phyloP scores from a whole-genome alignment of 2,797 vertebrate genomes.

The Hyperoplus lanceolatus region DNA sequence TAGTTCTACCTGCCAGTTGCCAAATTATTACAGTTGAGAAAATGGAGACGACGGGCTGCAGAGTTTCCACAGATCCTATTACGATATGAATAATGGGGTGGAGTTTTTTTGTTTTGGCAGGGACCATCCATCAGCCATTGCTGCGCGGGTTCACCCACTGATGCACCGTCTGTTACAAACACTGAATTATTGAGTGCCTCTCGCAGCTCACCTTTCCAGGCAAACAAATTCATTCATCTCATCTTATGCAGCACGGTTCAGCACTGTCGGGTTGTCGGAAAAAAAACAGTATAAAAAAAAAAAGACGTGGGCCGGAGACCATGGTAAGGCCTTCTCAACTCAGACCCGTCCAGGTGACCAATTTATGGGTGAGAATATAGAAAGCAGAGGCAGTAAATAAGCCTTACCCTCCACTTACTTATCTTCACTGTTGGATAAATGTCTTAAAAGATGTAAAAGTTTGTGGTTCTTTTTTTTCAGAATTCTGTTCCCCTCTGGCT shows the following conservation, averaged over 20 bases:
- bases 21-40: conserved; percentile 67
- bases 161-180: conserved; percentile 88
- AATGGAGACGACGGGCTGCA: conserved; percentile 46
- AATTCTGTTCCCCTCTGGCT: not conserved
- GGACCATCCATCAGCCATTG: conserved; percentile 73
- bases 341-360: conserved; percentile 8
- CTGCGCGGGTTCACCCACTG: conserved; percentile 72
- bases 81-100: conserved; percentile 76
- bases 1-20: conserved; percentile 23
- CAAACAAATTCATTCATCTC: conserved; percentile 84
- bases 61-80: conserved; percentile 80
- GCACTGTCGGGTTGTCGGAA: conserved; percentile 36
- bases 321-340: conserved; percentile 43
- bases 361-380: not conserved
- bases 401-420: conserved; percentile 2
- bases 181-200: conserved; percentile 87
- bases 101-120: conserved; percentile 80
- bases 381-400: conserved; percentile 14
- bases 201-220: conserved; percentile 84
- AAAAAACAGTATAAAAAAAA: conserved; percentile 1
- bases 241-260: conserved; percentile 62
- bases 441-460: conserved; percentile 5
- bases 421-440: not conserved
- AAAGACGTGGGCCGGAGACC: not conserved
- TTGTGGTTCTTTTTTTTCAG: not conserved